phyloP scores from a whole-genome alignment of 1,140 invertebrate genomes.

The Zaprionus ornatus region DNA sequence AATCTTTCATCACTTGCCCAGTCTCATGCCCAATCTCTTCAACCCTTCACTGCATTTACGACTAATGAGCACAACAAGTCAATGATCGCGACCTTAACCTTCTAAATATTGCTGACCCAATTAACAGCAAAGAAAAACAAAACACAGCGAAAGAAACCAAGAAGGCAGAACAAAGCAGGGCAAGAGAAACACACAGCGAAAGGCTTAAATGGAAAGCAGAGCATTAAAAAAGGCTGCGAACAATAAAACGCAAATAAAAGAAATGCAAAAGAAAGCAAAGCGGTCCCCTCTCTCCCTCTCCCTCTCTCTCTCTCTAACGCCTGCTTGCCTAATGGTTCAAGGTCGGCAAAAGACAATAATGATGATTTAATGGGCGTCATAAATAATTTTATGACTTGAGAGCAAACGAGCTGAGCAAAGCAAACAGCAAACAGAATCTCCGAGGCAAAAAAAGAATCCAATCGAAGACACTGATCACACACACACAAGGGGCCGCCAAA shows the following conservation, averaged over 20 bases:
- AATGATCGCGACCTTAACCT: slow-evolving; percentile 28
- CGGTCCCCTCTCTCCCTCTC: not conserved
- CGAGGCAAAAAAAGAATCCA: not conserved
- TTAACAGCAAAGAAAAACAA: slow-evolving; percentile 30
- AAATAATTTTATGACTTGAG: slow-evolving; percentile 77
- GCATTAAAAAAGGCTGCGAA: slow-evolving; percentile 63
- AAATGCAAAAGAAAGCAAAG: slow-evolving; percentile 74
- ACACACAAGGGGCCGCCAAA: slow-evolving; percentile 2
- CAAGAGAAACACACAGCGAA: slow-evolving; percentile 16
- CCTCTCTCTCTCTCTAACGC: slow-evolving; percentile 34
- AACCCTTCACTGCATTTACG: not conserved
- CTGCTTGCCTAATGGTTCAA: slow-evolving; percentile 61
- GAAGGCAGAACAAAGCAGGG: slow-evolving; percentile 12
- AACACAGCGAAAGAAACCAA: slow-evolving; percentile 1
- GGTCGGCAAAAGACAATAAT: slow-evolving; percentile 75
- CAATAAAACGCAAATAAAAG: slow-evolving; percentile 73
- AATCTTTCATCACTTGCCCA: not conserved
- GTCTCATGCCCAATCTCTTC: not conserved
- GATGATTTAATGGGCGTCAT: slow-evolving; percentile 82
- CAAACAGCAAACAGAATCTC: slow-evolving; percentile 18
- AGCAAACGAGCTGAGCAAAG: slow-evolving; percentile 26
- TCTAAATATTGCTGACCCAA: slow-evolving; percentile 49
- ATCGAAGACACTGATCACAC: not conserved
- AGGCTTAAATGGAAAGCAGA: slow-evolving; percentile 64
- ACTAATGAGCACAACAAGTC: not conserved